phyloP scores from a whole-genome alignment of 2,888 invertebrate species.

The Parelbella ahira region DNA sequence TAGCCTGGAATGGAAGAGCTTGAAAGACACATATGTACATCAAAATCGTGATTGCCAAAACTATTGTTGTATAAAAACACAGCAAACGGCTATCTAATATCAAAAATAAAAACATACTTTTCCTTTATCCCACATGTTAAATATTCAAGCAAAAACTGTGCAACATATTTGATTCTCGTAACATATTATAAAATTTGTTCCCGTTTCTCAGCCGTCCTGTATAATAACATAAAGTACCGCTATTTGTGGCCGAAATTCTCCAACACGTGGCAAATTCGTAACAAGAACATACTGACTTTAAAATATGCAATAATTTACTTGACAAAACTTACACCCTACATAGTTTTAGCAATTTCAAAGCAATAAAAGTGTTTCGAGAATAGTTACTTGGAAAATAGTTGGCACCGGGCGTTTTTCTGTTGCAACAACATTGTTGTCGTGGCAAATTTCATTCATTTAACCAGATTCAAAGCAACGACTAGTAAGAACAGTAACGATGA shows the following conservation, averaged over 20 bases:
- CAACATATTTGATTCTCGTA: slow-evolving; percentile 11
- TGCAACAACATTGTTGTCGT: background rate
- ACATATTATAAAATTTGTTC: slow-evolving; percentile 16
- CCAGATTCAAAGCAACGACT: too few species aligned
- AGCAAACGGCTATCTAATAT: too few species aligned
- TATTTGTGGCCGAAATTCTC: slow-evolving; percentile 16
- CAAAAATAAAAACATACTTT: too few species aligned
- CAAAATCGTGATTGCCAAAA: too few species aligned
- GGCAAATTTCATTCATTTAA: too few species aligned
- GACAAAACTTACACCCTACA: slow-evolving; percentile 1
- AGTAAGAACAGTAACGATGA: too few species aligned
- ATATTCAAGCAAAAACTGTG: slow-evolving; percentile 2
- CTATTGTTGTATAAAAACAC: too few species aligned
- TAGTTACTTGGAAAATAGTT: slow-evolving; percentile 1
- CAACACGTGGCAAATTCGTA: slow-evolving; percentile 19
- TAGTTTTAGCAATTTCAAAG: slow-evolving; percentile 3
- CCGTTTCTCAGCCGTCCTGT: background rate
- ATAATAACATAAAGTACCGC: slow-evolving; percentile 4
- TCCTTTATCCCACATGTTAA: too few species aligned
- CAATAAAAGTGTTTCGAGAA: slow-evolving; percentile 5
- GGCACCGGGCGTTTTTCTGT: slow-evolving; percentile 1
- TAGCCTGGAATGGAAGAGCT: too few species aligned
- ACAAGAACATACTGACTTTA: slow-evolving; percentile 6
- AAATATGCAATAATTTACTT: slow-evolving; percentile 20
- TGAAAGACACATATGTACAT: too few species aligned